These are phyloP conservation scores for Drosophila funebris DNA, from an alignment of 1,140 invertebrate species.

Conservation along the genomic window DNA sequence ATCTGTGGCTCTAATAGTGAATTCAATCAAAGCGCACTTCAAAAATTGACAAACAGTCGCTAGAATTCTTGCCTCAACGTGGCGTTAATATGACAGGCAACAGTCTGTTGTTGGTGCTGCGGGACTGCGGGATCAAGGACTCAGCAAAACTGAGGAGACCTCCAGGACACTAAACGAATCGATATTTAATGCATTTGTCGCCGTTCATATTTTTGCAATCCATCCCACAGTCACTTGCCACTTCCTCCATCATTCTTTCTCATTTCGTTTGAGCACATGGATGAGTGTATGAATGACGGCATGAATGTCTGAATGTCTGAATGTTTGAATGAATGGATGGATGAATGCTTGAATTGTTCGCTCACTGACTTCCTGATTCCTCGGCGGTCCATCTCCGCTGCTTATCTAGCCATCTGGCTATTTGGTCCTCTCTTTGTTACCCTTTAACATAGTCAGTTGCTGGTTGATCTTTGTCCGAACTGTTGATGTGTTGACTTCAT, in stretches of 20 bases:
- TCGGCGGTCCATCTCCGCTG: conserved; percentile 20
- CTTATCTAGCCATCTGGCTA: background rate
- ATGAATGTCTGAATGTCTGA: no score
- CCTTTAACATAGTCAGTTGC: no score
- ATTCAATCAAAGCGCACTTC: conserved; percentile 48
- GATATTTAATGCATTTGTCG: no score
- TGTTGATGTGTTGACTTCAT: no score
- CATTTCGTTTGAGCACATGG: conserved; percentile 45
- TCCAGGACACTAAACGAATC: no score
- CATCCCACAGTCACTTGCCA: no score
- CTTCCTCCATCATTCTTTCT: conserved; percentile 61
- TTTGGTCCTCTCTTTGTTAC: no score
- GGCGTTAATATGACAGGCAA: conserved; percentile 28
- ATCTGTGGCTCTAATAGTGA: conserved; percentile 24
- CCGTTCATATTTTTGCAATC: no score
- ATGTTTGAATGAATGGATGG: conserved; percentile 43
- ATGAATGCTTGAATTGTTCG: conserved; percentile 25
- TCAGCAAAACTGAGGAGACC: no score
- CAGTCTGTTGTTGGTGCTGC: conserved; percentile 7
- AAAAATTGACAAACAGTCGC: conserved; percentile 19
- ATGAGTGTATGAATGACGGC: conserved; percentile 52
- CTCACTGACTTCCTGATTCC: conserved; percentile 30
- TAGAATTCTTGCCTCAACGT: background rate
- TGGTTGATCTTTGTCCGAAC: no score
- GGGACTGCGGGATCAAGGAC: background rate